Percentiles rank a stretch among this genome's conserved stretches.
These are phyloP conservation scores for Cranoglanis bouderius DNA, from an alignment of 2,113 vertebrate genomes.

Conservation along the genomic window DNA sequence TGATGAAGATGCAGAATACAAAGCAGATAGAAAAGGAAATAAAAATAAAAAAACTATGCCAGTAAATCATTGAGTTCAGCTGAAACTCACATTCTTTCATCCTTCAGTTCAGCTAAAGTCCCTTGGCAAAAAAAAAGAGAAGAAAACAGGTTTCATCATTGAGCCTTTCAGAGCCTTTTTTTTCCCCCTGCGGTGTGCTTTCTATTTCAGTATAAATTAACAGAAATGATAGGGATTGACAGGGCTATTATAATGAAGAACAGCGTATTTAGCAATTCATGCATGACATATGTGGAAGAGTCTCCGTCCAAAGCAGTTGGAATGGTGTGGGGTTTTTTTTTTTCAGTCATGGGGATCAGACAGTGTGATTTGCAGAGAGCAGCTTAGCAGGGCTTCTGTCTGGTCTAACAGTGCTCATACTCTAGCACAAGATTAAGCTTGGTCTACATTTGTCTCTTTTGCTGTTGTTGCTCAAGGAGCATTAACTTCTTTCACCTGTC, in stretches of 20 bases:
- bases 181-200: not conserved
- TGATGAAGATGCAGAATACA: slow-evolving; percentile 31
- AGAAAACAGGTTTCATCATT: not conserved
- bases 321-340: not conserved
- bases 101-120: not conserved
- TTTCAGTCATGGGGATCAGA: not conserved
- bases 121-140: not conserved
- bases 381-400: not conserved
- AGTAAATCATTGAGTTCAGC: not conserved
- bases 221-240: not conserved
- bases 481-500: not conserved
- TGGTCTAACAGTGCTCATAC: not conserved
- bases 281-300: not conserved
- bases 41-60: not conserved
- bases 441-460: slow-evolving; percentile 7
- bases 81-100: slow-evolving; percentile 5
- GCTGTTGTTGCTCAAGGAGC: not conserved
- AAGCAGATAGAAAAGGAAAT: not conserved
- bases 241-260: not conserved
- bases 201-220: not conserved
- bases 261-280: not conserved
- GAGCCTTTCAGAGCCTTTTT: slow-evolving; percentile 12
- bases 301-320: not conserved
- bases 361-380: not conserved
- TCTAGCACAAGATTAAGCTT: not conserved